Percentiles rank a stretch among this genome's conserved stretches.
phyloP scores from a whole-genome alignment of 1,140 invertebrate species.

The Penaeus chinensis region DNA sequence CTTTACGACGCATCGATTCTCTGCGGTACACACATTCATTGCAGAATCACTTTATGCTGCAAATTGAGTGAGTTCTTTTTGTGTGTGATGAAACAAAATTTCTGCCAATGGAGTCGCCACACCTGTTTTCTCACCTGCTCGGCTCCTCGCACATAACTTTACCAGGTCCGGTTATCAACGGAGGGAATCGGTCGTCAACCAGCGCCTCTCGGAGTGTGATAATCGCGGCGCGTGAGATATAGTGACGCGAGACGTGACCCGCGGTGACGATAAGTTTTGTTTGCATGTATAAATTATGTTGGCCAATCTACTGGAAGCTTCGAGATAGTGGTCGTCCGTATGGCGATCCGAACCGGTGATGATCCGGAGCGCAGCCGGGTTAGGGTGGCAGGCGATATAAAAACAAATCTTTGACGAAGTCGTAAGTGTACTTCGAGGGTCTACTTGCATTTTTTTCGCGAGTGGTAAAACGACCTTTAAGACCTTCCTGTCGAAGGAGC shows the following conservation, averaged over 20 bases:
- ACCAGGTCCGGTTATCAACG: no score
- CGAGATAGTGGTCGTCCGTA: no score
- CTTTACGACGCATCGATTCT: slow-evolving; percentile 13
- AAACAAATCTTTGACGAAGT: not conserved
- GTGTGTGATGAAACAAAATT: slow-evolving; percentile 11
- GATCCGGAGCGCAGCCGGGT: not conserved
- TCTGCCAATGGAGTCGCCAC: not conserved
- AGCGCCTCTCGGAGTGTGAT: no score
- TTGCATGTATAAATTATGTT: no score
- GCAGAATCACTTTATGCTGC: slow-evolving; percentile 21
- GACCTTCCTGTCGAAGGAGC: not conserved
- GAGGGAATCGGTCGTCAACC: no score
- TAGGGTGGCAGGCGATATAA: not conserved
- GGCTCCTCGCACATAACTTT: no score
- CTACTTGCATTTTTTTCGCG: not conserved
- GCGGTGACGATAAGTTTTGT: no score
- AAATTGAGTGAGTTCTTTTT: not conserved
- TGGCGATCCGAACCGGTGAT: no score
- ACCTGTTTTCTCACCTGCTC: not conserved
- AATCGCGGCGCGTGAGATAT: no score
- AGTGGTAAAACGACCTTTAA: not conserved
- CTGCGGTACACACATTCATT: not conserved
- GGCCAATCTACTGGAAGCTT: no score
- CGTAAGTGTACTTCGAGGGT: slow-evolving; percentile 9
- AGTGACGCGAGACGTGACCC: no score